phyloP scores from a whole-genome alignment of 2,888 invertebrate genomes.

The Micoletzkya japonica region DNA sequence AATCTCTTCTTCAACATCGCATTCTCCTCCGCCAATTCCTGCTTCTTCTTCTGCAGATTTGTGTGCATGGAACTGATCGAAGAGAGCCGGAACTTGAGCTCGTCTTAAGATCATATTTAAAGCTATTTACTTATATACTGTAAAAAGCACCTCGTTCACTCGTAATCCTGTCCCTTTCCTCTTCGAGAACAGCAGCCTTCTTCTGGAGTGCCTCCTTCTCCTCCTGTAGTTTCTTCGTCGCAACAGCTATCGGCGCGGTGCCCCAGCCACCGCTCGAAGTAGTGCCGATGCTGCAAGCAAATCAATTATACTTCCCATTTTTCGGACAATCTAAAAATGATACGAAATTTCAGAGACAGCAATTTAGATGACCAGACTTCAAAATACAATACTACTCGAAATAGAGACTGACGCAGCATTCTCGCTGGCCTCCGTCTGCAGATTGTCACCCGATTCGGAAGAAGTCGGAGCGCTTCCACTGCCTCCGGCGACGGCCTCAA shows the following conservation, averaged over 20 bases:
- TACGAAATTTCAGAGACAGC: too few relatives aligned
- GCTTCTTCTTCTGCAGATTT: not conserved
- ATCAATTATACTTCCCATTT: too few relatives aligned
- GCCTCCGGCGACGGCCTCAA: too few relatives aligned
- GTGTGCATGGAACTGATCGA: constrained; percentile 1
- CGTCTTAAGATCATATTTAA: not conserved
- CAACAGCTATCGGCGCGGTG: not conserved
- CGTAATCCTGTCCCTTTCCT: not conserved
- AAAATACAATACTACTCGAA: too few relatives aligned
- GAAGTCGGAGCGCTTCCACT: too few relatives aligned
- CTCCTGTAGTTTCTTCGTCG: constrained; percentile 18
- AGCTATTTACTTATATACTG: not conserved
- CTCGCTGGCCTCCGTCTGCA: too few relatives aligned
- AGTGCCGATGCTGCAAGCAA: too few relatives aligned
- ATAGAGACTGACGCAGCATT: too few relatives aligned
- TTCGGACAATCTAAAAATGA: too few relatives aligned
- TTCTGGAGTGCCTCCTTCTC: constrained; percentile 4
- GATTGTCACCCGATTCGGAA: too few relatives aligned
- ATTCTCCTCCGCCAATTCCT: not conserved
- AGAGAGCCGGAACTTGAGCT: constrained; percentile 6
- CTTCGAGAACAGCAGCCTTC: not conserved
- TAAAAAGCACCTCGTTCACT: constrained; percentile 16
- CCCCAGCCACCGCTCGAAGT: constrained; percentile 3
- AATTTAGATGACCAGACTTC: too few relatives aligned
- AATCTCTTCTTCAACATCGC: constrained; percentile 9